Base-by-base conservation (phyloP, 2,797 vertebrate species). In the Pempheris klunzingeri region DNA sequence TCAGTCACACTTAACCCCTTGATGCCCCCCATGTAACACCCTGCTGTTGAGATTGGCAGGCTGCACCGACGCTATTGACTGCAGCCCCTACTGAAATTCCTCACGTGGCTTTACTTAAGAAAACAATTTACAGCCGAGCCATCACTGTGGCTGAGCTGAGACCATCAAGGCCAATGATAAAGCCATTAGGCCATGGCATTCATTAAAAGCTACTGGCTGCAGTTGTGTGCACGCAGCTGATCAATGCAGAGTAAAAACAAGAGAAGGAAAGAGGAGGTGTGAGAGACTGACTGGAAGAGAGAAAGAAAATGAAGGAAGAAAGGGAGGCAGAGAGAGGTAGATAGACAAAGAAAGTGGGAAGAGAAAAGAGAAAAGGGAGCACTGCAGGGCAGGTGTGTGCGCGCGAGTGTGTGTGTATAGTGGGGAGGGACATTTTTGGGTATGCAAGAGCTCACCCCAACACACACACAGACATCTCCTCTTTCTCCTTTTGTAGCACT, bases 81-180 rank as follows among this genome's bases (percentile, higher is more conserved):
- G 22, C 74, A 74, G 55, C 28, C 47, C 72, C 66, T 38, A 89
- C 92, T 92, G 81, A 87, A 80, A 93, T 92, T 94, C 93, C 57
- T 83, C 66, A 77, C 84, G 65, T 81, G 87, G 71, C 84, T 77
- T 84, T 67, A 65, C 82, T 83, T 84, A 80, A 61, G 79, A 91
- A 92, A 92, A 92, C 88, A 84, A 87, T 92, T 92, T 90, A 84
- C 68, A 83, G 85, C 57, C 3, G 5, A 79, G 77, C 43, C 59
- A 62, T 72, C 1, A n/a, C 75, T 65, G 60, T 65, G 77, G 80
- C 74, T 57, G 26, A 81, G 87, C 70, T 14, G 67, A 83, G 77
- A 87, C 86, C 82, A 84, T 85, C 62, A 68, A 74, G 85, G 77
- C 85, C 87, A 77, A 74, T 85, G 78, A 90, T 90, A 78, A 81